Conservation (phyloP, 2,797 vertebrate genomes). For the Rhinophrynus dorsalis region DNA sequence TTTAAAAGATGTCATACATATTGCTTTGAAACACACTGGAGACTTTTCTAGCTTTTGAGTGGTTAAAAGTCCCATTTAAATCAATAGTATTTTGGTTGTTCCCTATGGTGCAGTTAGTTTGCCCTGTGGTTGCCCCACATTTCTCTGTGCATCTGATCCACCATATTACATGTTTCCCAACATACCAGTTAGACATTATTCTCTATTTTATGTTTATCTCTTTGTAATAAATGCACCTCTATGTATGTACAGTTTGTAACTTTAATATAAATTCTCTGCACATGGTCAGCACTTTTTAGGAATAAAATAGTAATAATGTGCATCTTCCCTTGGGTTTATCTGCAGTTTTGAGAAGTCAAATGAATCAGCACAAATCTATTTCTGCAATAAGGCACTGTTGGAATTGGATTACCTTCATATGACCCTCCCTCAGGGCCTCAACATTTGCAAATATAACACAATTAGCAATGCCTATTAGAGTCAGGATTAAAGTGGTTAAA, state of each 20-base stretch:
- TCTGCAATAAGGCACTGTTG: constrained; percentile 49
- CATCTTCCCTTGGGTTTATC: constrained; percentile 33
- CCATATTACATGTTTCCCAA: constrained; percentile 13
- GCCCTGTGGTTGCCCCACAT: too few species aligned
- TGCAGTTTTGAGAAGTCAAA: constrained; percentile 41
- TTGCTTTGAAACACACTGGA: too few species aligned
- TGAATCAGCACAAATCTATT: constrained; percentile 50
- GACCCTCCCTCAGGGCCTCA: constrained; percentile 50
- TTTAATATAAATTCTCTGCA: constrained; percentile 1
- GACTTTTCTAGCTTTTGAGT: too few species aligned
- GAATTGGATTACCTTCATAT: constrained; percentile 51
- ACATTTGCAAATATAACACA: constrained; percentile 50
- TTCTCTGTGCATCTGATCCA: too few species aligned
- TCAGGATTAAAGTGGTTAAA: constrained; percentile 52
- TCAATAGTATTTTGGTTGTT: too few species aligned
- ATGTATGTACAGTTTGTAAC: constrained; percentile 9
- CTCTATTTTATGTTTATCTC: constrained; percentile 11
- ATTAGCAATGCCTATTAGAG: constrained; percentile 51
- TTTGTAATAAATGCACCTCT: constrained; percentile 8
- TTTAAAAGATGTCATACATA: too few species aligned
- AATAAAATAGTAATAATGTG: constrained; percentile 42
- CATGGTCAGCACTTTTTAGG: constrained; percentile 42
- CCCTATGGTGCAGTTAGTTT: too few species aligned
- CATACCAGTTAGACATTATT: constrained; percentile 21
- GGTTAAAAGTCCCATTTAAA: too few species aligned